Evolutionary conservation across 2,797 vertebrate genomes (phyloP), one percentile per base, ranked within the genome.

Genomic region (Mycteria americana): DNA sequence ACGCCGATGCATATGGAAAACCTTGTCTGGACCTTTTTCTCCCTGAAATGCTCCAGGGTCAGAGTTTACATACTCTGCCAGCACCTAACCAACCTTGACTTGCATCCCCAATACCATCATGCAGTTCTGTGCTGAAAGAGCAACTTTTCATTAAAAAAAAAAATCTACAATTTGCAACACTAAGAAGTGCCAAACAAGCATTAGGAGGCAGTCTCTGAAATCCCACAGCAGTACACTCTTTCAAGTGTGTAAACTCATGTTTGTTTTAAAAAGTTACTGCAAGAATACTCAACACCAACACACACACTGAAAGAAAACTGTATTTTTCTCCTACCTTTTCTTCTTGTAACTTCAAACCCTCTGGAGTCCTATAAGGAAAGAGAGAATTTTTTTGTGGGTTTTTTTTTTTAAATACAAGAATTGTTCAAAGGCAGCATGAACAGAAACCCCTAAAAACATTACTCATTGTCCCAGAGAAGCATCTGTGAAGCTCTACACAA

Each of bases 321-420:
- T 8, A 6, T 15, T 31, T 27, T 22, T 94, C 82, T 37, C 98
- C 88, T 98, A 98, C 98, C 98, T 98, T 98, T 97, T 98, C 97
- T 98, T 97, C 98, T 93, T 88, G 97, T 73, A 86, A 96, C 96
- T 94, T 98, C 97, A 97, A 97, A 87, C 89, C 81, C 97, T 96
- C 96, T 96, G 88, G 96, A 85, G 72, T 97, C 97, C 98, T 98
- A 91, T 28, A 98, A 98, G 85, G 95, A 95, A 97, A 98, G 94
- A 97, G 89, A 98, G 69, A 97, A 48, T n/a, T 68, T 85, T 85
- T 88, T 92, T 89, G 70, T 60, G 60, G 23, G 4, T 7, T 33
- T 19, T 51, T 96, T 96, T 94, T 91, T 91, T 96, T 13, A 65
- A 91, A 80, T 41, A 76, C 11, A 76, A 93, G 78, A 94, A 91